Evolutionary conservation across 2,888 invertebrate genomes (phyloP).

Genomic region (Melinopterus prodromus): DNA sequence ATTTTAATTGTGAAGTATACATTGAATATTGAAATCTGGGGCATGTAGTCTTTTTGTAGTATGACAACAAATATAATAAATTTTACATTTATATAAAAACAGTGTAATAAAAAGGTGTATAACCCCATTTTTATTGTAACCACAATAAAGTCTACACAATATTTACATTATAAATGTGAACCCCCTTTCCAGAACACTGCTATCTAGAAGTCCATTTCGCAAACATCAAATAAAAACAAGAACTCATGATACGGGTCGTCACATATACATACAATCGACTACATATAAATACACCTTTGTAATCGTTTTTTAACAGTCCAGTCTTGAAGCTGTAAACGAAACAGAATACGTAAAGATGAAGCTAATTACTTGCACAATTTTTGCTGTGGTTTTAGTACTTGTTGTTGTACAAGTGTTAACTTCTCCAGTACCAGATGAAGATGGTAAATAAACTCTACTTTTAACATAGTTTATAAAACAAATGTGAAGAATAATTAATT

Average conservation of each 20-base stretch:
- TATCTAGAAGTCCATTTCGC: no score
- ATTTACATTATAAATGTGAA: no score
- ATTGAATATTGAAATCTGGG: no score
- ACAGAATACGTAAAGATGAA: background rate
- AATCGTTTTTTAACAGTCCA: background rate
- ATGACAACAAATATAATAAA: no score
- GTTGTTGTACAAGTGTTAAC: background rate
- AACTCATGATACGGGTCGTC: background rate
- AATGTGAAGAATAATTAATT: no score
- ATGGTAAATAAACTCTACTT: background rate
- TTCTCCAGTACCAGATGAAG: slow-evolving; percentile 9
- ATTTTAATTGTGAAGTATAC: no score
- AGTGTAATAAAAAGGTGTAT: no score
- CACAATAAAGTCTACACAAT: no score
- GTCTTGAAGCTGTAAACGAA: background rate
- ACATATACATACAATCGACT: background rate
- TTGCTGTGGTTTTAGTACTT: background rate
- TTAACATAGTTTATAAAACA: background rate
- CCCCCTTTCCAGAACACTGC: no score
- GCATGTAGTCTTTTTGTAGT: no score
- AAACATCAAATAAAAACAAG: background rate
- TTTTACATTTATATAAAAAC: no score
- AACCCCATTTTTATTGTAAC: no score
- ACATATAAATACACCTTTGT: background rate
- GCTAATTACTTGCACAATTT: background rate